Base-by-base conservation (phyloP, 2,797 vertebrate genomes). In the Epinephelus malabaricus region DNA sequence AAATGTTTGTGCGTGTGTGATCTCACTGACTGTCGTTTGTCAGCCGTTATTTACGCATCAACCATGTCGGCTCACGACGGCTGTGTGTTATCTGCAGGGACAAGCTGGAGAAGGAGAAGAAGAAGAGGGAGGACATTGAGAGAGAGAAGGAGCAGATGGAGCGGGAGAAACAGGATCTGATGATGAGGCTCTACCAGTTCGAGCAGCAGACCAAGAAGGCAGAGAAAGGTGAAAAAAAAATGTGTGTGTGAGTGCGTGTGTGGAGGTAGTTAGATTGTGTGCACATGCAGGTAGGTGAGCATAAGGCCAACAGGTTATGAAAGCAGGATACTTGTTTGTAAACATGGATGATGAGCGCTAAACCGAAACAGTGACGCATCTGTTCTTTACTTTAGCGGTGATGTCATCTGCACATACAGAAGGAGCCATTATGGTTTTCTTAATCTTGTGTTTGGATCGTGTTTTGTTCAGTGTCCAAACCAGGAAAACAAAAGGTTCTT, bases 101-200 rank as follows among this genome's bases (percentile, higher is more conserved):
- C 79, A 97, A 97, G 89, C 89, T 99, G 89, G 98, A 98, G 87
- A 96, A 93, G 0, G 98, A 99, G 92, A 98, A 97, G 95, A 98
- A 97, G 93, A 97, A 86, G 87, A 95, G 98, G 27, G 97, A 98
- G 84, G 95, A 91, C 1, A 96, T 98, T 1, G 97, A 99, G 91
- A 94, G 79, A 9, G 97, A 99, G 86, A 99, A 97, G 76, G 97
- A 98, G 59, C 95, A 97, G 94, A 97, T 98, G 96, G 91, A 98
- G 91, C 93, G 73, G 46, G 98, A 98, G 90, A 98, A 98, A 92
- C 95, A 97, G 79, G 96, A 97, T 25, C 94, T 98, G 83, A 95
- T 97, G 96, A 81, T 96, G 84, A 95, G 95, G 82, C 95, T 99
- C 49, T 96, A 96, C 78, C 96, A 97, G 79, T 98, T 96, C 2